Evolutionary conservation across 2,797 vertebrate genomes (phyloP).

Genomic region (Erpetoichthys calabaricus): DNA sequence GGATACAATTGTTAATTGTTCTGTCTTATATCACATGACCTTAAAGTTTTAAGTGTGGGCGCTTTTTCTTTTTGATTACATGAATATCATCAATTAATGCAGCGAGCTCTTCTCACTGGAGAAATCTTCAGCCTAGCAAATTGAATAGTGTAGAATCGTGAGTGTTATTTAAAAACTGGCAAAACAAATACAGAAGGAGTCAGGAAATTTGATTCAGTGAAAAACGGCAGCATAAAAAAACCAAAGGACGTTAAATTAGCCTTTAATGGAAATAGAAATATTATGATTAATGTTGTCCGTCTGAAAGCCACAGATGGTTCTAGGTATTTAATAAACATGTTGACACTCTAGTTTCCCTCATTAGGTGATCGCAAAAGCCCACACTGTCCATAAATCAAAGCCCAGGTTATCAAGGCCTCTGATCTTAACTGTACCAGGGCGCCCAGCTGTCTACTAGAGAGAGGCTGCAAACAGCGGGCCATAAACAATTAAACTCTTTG

Average conservation of each 20-base stretch:
- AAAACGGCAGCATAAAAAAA: neutral
- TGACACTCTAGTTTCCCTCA: slow-evolving; percentile 90
- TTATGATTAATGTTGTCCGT: slow-evolving; percentile 42
- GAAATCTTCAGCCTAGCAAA: slow-evolving; percentile 4
- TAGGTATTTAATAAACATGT: slow-evolving; percentile 97
- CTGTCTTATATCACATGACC: too few species aligned
- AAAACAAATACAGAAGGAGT: slow-evolving; percentile 4
- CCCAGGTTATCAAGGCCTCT: slow-evolving; percentile 90
- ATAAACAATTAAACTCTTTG: slow-evolving; percentile 70
- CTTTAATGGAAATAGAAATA: slow-evolving; percentile 49
- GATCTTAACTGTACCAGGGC: slow-evolving; percentile 90
- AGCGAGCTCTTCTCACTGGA: neutral
- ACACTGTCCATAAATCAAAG: slow-evolving; percentile 82
- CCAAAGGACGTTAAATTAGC: slow-evolving; percentile 11
- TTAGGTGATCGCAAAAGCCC: slow-evolving; percentile 80
- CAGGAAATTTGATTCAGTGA: slow-evolving; percentile 5
- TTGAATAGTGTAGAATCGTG: slow-evolving; percentile 3
- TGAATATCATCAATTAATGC: too few species aligned
- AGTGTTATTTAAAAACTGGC: neutral
- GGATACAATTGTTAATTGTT: too few species aligned
- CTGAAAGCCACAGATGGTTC: slow-evolving; percentile 72
- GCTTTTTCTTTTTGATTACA: neutral
- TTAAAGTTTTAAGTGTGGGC: slow-evolving; percentile 12
- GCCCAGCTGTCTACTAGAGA: slow-evolving; percentile 87
- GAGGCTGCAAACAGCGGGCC: slow-evolving; percentile 70